phyloP scores from a whole-genome alignment of 2,888 invertebrate genomes.

The Polietes domitor region DNA sequence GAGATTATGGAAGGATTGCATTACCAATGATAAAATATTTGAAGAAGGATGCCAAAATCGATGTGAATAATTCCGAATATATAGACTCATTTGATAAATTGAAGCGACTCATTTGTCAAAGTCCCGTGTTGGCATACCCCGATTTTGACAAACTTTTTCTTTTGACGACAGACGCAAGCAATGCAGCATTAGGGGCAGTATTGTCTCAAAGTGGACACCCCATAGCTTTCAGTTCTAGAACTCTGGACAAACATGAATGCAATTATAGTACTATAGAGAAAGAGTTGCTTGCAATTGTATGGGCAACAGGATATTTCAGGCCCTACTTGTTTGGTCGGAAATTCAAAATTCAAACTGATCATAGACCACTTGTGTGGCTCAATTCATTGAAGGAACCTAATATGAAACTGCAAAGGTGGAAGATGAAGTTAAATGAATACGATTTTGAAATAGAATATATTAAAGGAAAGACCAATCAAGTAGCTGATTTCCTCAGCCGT shows the following conservation, averaged over 20 bases:
- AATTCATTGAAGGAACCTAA: constrained; percentile 37
- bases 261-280: constrained; percentile 6
- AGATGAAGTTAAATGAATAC: constrained; percentile 20
- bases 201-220: not conserved
- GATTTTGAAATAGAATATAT: constrained; percentile 36
- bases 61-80: constrained; percentile 14
- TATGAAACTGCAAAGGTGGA: constrained; percentile 30
- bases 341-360: constrained; percentile 31
- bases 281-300: not conserved
- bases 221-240: constrained; percentile 22
- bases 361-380: constrained; percentile 29
- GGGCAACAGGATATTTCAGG: not conserved
- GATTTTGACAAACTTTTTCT: constrained; percentile 26
- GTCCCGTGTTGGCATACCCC: constrained; percentile 32
- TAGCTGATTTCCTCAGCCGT: constrained; percentile 54
- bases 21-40: constrained; percentile 32
- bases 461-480: constrained; percentile 51
- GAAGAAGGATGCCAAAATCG: constrained; percentile 31
- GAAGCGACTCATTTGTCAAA: constrained; percentile 11
- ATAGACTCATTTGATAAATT: constrained; percentile 28
- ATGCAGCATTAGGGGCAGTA: constrained; percentile 18
- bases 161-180: constrained; percentile 10
- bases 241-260: constrained; percentile 24
- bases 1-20: constrained; percentile 37
- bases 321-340: not conserved